Conservation (phyloP, 2,113 vertebrate genomes). For the Ciconia stormi region DNA sequence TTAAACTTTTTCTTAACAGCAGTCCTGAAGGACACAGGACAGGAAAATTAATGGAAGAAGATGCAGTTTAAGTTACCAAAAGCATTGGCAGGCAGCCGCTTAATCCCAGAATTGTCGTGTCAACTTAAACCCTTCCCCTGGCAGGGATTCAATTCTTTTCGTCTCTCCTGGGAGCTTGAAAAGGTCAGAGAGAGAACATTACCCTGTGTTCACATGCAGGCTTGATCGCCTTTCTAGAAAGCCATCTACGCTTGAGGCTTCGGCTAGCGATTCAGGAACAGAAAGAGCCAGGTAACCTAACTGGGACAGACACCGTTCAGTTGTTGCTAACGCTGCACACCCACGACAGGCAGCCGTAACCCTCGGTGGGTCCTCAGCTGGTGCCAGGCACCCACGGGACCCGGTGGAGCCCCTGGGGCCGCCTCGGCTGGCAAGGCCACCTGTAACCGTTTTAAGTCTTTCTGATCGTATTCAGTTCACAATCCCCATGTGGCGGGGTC, state of each 20-base stretch:
- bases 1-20: background rate
- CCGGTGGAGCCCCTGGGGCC: background rate
- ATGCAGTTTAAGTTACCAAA: background rate
- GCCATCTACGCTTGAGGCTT: background rate
- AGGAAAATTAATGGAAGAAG: background rate
- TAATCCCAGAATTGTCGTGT: constrained; percentile 57
- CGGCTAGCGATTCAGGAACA: background rate
- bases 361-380: background rate
- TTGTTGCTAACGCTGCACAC: background rate
- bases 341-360: rapidly evolving
- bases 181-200: constrained; percentile 61
- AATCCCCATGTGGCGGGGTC: rapidly evolving
- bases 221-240: constrained; percentile 1
- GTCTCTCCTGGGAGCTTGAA: constrained; percentile 36
- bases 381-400: background rate
- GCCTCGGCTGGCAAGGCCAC: rapidly evolving
- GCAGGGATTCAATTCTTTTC: constrained; percentile 45
- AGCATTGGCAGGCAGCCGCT: constrained; percentile 6
- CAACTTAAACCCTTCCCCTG: constrained; percentile 35
- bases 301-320: rapidly evolving
- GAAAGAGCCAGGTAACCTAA: background rate
- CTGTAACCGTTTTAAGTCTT: rapidly evolving
- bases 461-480: background rate
- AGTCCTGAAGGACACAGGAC: background rate
- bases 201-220: background rate